Conservation (phyloP, 2,888 invertebrate species). For the Selenia dentaria region DNA sequence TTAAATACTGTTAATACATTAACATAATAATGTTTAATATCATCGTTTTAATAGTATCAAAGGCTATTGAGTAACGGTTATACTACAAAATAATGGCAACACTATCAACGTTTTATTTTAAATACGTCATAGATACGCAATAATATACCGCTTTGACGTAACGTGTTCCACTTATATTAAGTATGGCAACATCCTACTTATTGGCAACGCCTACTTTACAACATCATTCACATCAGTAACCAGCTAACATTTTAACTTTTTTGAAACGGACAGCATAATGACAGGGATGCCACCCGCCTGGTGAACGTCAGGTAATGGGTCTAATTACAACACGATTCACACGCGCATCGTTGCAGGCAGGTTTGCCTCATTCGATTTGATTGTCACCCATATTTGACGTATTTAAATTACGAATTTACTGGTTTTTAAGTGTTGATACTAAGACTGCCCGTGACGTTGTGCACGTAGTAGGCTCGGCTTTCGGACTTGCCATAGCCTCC, state of each 20-base stretch:
- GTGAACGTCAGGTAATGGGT: conserved; percentile 42
- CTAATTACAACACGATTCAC: conserved; percentile 71
- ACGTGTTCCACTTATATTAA: background rate
- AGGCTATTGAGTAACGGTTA: too few species aligned
- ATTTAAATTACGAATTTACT: conserved; percentile 15
- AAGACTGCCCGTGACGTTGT: too few species aligned
- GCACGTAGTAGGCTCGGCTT: too few species aligned
- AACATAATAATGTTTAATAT: too few species aligned
- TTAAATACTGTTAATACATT: too few species aligned
- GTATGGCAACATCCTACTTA: conserved; percentile 4
- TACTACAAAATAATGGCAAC: too few species aligned
- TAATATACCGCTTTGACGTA: background rate
- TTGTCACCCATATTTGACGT: conserved; percentile 66
- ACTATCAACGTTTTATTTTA: too few species aligned
- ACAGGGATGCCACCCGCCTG: conserved; percentile 47
- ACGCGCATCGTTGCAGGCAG: conserved; percentile 54
- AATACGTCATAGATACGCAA: too few species aligned
- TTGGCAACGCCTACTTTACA: conserved; percentile 1
- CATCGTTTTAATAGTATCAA: too few species aligned
- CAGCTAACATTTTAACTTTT: conserved; percentile 24
- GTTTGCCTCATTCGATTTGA: conserved; percentile 71
- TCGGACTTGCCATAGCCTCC: too few species aligned
- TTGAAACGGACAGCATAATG: conserved; percentile 59
- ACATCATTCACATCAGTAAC: conserved; percentile 4
- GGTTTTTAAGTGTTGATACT: conserved; percentile 19